A percentile compares a stretch with the other conserved stretches of the same genome.
phyloP scores from a whole-genome alignment of 2,113 vertebrate genomes.

The Melanostigma gelatinosum region DNA sequence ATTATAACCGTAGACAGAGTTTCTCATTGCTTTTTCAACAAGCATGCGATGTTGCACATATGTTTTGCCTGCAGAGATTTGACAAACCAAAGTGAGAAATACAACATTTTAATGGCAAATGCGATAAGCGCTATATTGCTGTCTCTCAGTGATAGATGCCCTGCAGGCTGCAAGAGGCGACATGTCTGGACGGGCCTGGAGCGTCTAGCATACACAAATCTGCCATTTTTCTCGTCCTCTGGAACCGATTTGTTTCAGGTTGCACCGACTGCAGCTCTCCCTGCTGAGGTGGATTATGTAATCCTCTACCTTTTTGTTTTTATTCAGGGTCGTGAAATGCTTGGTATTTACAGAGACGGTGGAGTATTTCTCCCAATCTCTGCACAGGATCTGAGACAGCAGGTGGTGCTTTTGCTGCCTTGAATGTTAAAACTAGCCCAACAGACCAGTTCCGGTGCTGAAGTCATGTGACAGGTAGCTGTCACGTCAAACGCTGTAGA shows the following conservation, averaged over 20 bases:
- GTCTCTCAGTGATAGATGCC: conserved; percentile 1
- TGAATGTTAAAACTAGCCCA: conserved; percentile 30
- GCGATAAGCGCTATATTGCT: background rate
- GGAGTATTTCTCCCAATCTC: conserved; percentile 31
- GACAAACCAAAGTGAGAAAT: background rate
- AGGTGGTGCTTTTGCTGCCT: conserved; percentile 51
- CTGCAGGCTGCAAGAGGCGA: conserved; percentile 1
- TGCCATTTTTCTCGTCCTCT: conserved; percentile 5
- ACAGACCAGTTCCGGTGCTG: background rate
- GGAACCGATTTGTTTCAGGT: conserved; percentile 15
- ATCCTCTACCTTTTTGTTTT: conserved; percentile 10
- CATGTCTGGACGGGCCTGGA: conserved; percentile 43
- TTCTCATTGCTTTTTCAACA: background rate
- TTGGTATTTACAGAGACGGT: conserved; percentile 41
- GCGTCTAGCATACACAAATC: conserved; percentile 46
- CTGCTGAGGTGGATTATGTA: conserved; percentile 45
- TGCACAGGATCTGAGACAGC: conserved; percentile 42
- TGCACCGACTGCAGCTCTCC: conserved; percentile 30
- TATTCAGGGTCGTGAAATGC: conserved; percentile 33
- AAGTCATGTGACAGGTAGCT: conserved; percentile 45
- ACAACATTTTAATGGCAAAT: background rate
- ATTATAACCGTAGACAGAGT: background rate
- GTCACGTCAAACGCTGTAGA: conserved; percentile 22
- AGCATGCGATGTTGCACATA: background rate
- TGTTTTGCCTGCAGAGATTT: conserved; percentile 3